A percentile compares a stretch with the other conserved stretches of the same genome.
phyloP scores from a whole-genome alignment of 35 echinoderm and acorn worm species.

The Ptychodera flava region DNA sequence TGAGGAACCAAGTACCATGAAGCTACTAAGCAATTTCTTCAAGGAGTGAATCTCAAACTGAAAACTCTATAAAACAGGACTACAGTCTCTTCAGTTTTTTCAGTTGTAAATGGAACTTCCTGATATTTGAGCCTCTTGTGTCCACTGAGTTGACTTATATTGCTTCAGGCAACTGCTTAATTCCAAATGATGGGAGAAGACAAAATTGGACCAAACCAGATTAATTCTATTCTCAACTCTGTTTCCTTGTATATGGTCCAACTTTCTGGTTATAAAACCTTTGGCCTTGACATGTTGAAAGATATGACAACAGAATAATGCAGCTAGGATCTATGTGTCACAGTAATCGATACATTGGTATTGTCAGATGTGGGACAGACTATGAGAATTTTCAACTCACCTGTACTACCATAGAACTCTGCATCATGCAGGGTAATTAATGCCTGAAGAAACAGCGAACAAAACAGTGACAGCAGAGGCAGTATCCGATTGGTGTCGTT shows the following conservation, averaged over 20 bases:
- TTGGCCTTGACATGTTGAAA: background rate
- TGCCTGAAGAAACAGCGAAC: conserved; percentile 84
- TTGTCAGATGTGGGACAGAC: too few species aligned
- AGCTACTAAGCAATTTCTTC: too few species aligned
- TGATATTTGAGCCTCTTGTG: background rate
- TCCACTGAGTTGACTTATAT: background rate
- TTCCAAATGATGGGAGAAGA: background rate
- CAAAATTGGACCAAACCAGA: too few species aligned
- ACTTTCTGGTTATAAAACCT: background rate
- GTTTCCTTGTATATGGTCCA: background rate
- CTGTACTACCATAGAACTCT: conserved; percentile 75
- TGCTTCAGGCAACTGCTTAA: background rate
- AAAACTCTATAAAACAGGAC: too few species aligned
- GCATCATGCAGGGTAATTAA: conserved; percentile 82
- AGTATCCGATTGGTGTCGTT: conserved; percentile 61
- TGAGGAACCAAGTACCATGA: too few species aligned
- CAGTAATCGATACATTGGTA: too few species aligned
- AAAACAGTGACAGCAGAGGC: conserved; percentile 80
- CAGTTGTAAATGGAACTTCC: too few species aligned
- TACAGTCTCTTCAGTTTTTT: too few species aligned
- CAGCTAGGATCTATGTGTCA: too few species aligned
- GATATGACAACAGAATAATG: background rate
- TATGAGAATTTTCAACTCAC: conserved; percentile 49
- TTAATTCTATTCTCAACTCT: too few species aligned
- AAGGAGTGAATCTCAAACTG: too few species aligned